Percentiles rank a stretch among this genome's conserved stretches.
These are phyloP conservation scores for Rhea americana DNA, from an alignment of 2,113 vertebrate species.

Conservation along the genomic window DNA sequence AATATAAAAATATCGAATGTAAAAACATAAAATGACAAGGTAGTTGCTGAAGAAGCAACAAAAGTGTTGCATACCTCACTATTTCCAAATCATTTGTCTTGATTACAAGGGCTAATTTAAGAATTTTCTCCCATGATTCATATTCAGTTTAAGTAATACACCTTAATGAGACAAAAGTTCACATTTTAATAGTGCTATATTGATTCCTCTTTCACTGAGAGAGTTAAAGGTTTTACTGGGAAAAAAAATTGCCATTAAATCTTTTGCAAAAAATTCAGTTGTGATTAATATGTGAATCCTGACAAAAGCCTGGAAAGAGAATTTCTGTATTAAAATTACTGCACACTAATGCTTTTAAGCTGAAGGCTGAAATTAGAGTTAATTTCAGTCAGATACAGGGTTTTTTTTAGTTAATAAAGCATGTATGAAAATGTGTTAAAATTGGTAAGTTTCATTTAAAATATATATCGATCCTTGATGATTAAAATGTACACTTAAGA, in stretches of 20 bases:
- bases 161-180: background rate
- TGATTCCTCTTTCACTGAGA: background rate
- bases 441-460: background rate
- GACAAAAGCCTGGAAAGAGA: background rate
- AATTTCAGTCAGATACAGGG: background rate
- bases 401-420: background rate
- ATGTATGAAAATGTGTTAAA: background rate
- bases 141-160: background rate
- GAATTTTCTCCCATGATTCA: background rate
- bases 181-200: background rate
- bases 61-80: rapidly evolving
- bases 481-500: background rate
- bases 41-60: background rate
- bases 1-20: background rate
- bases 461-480: background rate
- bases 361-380: background rate
- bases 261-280: background rate
- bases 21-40: rapidly evolving
- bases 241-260: background rate
- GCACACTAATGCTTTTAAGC: background rate
- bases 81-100: background rate
- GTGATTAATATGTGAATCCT: background rate
- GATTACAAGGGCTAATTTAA: background rate
- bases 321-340: background rate
- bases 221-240: background rate